phyloP scores from a whole-genome alignment of 2,797 vertebrate genomes.

The Sylvia borin region DNA sequence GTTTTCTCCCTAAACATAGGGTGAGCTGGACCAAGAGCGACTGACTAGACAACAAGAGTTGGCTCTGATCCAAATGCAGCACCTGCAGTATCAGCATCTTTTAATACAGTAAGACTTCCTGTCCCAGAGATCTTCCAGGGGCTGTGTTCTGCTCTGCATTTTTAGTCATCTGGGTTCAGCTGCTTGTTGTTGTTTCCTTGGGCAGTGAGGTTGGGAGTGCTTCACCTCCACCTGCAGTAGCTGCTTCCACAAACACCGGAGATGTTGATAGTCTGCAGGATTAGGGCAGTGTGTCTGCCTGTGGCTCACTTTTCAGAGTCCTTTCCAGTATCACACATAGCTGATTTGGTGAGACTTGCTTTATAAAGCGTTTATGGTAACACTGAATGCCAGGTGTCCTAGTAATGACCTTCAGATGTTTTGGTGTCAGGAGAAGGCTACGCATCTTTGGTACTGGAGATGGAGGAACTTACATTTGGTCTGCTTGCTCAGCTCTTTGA shows the following conservation, averaged over 20 bases:
- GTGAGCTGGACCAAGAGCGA: constrained; percentile 92
- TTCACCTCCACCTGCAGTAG: neutral
- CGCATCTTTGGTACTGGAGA: neutral
- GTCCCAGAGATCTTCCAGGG: neutral
- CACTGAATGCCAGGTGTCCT: neutral
- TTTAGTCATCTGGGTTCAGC: neutral
- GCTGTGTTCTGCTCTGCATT: neutral
- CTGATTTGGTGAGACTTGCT: neutral
- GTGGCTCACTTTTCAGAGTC: neutral
- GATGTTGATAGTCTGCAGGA: neutral
- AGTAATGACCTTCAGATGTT: neutral
- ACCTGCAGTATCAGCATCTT: constrained; percentile 97
- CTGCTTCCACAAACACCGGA: neutral
- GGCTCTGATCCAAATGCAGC: constrained; percentile 93
- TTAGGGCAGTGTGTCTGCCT: neutral
- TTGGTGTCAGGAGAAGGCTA: neutral
- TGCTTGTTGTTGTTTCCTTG: neutral
- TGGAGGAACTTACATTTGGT: neutral
- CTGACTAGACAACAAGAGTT: constrained; percentile 93
- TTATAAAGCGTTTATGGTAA: neutral
- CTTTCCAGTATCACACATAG: neutral
- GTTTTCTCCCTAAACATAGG: constrained; percentile 72
- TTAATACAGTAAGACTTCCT: constrained; percentile 86
- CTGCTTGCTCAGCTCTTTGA: neutral
- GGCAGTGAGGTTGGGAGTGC: neutral